A percentile compares a stretch with the other conserved stretches of the same genome.
Evolutionary conservation across 2,113 vertebrate species (phyloP).

Genomic region (Tupaia chinensis): DNA sequence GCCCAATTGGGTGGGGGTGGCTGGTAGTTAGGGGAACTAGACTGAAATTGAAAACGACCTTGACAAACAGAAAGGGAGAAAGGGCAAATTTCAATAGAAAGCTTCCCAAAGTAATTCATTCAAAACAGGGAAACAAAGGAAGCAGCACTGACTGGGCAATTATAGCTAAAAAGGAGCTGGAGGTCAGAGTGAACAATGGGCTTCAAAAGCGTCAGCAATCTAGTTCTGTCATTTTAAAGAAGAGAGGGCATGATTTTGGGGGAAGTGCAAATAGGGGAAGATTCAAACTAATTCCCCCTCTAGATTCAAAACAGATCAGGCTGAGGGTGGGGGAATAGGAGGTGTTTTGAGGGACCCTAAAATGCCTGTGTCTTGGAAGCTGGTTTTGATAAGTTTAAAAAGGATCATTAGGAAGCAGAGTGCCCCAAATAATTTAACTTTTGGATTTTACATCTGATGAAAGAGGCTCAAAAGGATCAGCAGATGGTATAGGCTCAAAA

Average conservation of each 20-base stretch:
- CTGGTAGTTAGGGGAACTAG: conserved; percentile 26
- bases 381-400: conserved; percentile 2
- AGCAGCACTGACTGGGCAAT: neutral
- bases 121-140: neutral
- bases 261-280: neutral
- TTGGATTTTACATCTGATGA: neutral
- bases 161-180: neutral
- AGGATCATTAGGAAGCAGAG: neutral
- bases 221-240: conserved; percentile 32
- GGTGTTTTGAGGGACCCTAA: neutral
- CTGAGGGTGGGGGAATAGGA: neutral
- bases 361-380: neutral
- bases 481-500: no score
- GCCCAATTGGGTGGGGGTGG: conserved; percentile 24
- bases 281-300: neutral
- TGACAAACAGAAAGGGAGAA: conserved; percentile 51
- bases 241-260: neutral
- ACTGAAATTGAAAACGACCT: conserved; percentile 72
- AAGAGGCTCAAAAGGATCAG: neutral
- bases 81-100: conserved; percentile 50
- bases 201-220: conserved; percentile 23
- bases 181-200: neutral
- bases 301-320: conserved; percentile 18
- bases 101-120: conserved; percentile 46
- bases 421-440: neutral